These are phyloP conservation scores for Papilio polyxenes DNA, from an alignment of 1,140 invertebrate genomes.

Conservation along the genomic window DNA sequence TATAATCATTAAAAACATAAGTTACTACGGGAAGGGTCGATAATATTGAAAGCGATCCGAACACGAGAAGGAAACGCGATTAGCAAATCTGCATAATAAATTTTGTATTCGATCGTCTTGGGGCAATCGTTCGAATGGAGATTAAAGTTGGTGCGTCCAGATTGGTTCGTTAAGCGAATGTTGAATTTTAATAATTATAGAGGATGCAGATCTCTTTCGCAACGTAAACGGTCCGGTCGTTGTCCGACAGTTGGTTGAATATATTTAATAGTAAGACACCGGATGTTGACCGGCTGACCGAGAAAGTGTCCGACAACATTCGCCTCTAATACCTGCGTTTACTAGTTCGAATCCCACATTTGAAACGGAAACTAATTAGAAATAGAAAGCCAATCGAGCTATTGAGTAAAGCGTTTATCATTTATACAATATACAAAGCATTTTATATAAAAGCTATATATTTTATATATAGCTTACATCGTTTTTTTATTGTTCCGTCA, in stretches of 20 bases:
- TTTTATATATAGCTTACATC: no score
- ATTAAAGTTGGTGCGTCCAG: background rate
- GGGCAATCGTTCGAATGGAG: background rate
- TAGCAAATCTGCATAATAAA: constrained; percentile 18
- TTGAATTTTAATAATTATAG: constrained; percentile 43
- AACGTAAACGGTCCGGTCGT: constrained; percentile 32
- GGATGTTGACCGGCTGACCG: constrained; percentile 36
- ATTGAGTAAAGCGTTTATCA: background rate
- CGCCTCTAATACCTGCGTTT: background rate
- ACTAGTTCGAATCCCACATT: constrained; percentile 19
- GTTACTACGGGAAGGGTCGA: background rate
- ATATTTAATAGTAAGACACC: constrained; percentile 16
- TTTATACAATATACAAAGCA: background rate
- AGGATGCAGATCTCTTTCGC: constrained; percentile 39
- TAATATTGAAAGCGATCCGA: constrained; percentile 1
- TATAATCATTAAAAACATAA: constrained; percentile 23
- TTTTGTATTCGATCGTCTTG: background rate
- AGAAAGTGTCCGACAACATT: constrained; percentile 30
- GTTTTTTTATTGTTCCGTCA: no score
- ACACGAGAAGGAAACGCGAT: constrained; percentile 4
- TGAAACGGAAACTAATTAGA: constrained; percentile 27
- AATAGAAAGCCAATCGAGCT: constrained; percentile 15
- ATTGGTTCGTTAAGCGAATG: constrained; percentile 33
- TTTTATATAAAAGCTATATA: no score
- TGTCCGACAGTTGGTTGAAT: background rate